phyloP scores from a whole-genome alignment of 2,888 invertebrate species.

The Macaria liturata region DNA sequence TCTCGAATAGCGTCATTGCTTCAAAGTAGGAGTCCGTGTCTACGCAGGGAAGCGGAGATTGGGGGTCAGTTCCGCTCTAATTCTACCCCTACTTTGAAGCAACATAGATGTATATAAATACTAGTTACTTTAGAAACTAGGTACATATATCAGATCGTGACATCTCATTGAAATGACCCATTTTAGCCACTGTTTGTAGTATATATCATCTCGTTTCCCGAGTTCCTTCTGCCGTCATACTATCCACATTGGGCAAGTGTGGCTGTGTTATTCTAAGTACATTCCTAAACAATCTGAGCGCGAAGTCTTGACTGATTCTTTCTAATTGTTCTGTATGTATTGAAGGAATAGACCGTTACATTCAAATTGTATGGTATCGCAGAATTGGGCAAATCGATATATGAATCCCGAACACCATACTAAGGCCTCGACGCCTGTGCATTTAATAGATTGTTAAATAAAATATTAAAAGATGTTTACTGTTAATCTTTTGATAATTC shows the following conservation, averaged over 20 bases:
- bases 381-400: conserved; percentile 45
- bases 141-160: conserved; percentile 14
- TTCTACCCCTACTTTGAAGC: no score
- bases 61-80: no score
- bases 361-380: conserved; percentile 15
- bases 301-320: conserved; percentile 67
- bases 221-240: conserved; percentile 18
- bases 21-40: no score
- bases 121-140: conserved; percentile 7
- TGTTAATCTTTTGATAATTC: conserved; percentile 71
- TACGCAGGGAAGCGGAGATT: no score
- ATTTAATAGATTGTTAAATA: conserved; percentile 80
- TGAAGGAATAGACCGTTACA: conserved; percentile 41
- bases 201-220: neutral
- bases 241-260: conserved; percentile 31
- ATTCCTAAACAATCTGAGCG: conserved; percentile 63
- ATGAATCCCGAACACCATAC: conserved; percentile 44
- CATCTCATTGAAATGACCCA: conserved; percentile 16
- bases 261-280: conserved; percentile 79
- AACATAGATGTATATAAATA: no score
- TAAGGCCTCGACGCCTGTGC: conserved; percentile 68
- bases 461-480: conserved; percentile 71
- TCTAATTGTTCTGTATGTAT: conserved; percentile 56
- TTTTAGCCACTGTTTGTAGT: conserved; percentile 11
- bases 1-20: no score